These are phyloP conservation scores for Adelosebastes latens DNA, from an alignment of 2,797 vertebrate species.

Conservation along the genomic window DNA sequence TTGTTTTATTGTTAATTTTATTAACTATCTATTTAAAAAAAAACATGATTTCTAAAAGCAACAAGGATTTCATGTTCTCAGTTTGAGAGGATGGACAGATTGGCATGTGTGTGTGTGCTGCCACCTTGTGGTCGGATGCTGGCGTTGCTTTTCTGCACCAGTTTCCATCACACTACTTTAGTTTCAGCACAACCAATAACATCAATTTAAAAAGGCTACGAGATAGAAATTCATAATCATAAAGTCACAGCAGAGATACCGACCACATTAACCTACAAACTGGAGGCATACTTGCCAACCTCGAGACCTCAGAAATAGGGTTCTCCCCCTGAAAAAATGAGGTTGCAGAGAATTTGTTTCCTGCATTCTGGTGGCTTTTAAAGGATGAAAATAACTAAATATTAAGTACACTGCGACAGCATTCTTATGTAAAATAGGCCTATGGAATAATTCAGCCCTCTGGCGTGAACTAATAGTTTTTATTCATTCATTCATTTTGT, in stretches of 20 bases:
- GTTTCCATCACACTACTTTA: slow-evolving; percentile 12
- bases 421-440: too few species aligned
- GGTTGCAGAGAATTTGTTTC: too few species aligned
- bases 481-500: too few species aligned
- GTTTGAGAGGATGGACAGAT: slow-evolving; percentile 12
- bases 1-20: slow-evolving; percentile 3
- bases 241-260: slow-evolving; percentile 67
- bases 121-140: slow-evolving; percentile 62
- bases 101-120: slow-evolving; percentile 34
- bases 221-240: slow-evolving; percentile 46
- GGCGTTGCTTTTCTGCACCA: slow-evolving; percentile 26
- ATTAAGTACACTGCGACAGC: too few species aligned
- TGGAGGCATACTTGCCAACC: background rate
- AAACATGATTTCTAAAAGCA: slow-evolving; percentile 41
- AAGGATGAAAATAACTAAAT: too few species aligned
- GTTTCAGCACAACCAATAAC: slow-evolving; percentile 30
- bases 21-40: slow-evolving; percentile 34
- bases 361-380: too few species aligned
- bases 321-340: too few species aligned
- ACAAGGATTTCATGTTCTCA: slow-evolving; percentile 17
- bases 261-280: slow-evolving; percentile 53
- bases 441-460: too few species aligned
- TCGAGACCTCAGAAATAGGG: too few species aligned
- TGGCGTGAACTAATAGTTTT: too few species aligned
- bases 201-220: slow-evolving; percentile 58